Evolutionary conservation across 2,888 invertebrate species (phyloP).

Genomic region (Drosophila merina): DNA sequence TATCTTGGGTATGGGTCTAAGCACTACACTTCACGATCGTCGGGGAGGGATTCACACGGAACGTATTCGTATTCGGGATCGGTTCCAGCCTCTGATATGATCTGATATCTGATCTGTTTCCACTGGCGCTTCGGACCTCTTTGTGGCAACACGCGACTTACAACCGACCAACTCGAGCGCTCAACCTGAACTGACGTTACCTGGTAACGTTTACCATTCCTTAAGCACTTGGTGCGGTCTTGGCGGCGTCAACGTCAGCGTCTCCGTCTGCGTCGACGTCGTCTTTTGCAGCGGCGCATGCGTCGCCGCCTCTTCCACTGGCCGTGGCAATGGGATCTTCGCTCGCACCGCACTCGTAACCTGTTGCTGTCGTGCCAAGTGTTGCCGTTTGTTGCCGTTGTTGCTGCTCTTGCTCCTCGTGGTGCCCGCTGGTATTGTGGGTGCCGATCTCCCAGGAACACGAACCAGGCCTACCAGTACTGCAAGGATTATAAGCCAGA

Average conservation of each 20-base stretch:
- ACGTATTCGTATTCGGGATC: conserved; percentile 2
- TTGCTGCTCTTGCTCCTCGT: conserved; percentile 11
- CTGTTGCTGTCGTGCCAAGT: conserved; percentile 54
- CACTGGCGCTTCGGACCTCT: conserved; percentile 15
- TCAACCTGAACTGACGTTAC: conserved; percentile 82
- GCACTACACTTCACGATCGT: conserved; percentile 40
- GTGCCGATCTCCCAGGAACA: conserved; percentile 30
- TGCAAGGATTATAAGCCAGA: conserved; percentile 17
- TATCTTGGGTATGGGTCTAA: conserved; percentile 20
- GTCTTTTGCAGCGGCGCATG: conserved; percentile 29
- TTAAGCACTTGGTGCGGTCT: conserved; percentile 77
- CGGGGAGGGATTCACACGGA: background rate
- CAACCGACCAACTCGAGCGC: conserved; percentile 82
- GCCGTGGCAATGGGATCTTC: conserved; percentile 36
- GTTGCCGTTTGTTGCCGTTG: conserved; percentile 29
- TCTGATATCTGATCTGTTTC: conserved; percentile 13
- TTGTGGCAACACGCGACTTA: conserved; percentile 28
- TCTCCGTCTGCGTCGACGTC: conserved; percentile 9
- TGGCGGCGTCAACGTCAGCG: conserved; percentile 7
- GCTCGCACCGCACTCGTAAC: conserved; percentile 59
- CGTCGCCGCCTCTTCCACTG: conserved; percentile 37
- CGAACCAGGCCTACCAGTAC: conserved; percentile 11
- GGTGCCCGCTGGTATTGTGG: conserved; percentile 26
- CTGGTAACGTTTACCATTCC: conserved; percentile 82
- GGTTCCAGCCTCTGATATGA: conserved; percentile 19